These are phyloP conservation scores for Ceyx cyanopectus DNA, from an alignment of 2,113 vertebrate species.

Conservation along the genomic window DNA sequence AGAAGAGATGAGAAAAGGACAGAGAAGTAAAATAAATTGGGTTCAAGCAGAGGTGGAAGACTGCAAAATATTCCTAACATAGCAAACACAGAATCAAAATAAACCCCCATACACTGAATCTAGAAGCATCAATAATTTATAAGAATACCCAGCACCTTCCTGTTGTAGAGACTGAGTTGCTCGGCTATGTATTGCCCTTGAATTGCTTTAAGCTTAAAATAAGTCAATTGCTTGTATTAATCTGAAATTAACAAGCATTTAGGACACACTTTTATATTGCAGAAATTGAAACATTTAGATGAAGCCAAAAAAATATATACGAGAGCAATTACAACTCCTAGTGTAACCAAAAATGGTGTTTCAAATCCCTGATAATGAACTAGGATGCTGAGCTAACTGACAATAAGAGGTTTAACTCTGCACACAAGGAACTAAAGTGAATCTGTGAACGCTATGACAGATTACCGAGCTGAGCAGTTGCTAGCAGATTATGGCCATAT, in stretches of 20 bases:
- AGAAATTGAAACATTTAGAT: background rate
- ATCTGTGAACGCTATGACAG: constrained; percentile 44
- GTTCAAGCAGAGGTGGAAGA: background rate
- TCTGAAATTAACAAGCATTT: background rate
- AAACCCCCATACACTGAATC: background rate
- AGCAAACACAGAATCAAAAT: background rate
- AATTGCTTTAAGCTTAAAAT: background rate
- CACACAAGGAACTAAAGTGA: constrained; percentile 51
- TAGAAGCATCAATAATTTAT: background rate
- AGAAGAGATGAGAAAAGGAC: background rate
- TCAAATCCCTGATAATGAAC: constrained; percentile 53
- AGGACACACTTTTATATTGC: background rate
- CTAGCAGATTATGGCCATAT: constrained; percentile 44
- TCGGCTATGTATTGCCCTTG: background rate
- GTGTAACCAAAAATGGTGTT: constrained; percentile 32
- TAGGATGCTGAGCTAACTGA: constrained; percentile 43
- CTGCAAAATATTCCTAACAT: background rate
- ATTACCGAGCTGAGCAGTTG: constrained; percentile 36
- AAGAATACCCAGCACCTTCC: background rate
- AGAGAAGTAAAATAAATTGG: background rate
- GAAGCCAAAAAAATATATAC: background rate
- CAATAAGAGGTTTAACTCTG: constrained; percentile 66
- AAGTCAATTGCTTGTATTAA: background rate
- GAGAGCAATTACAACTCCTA: background rate
- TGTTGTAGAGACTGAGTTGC: background rate